A percentile compares a stretch with the other conserved stretches of the same genome.
These are phyloP conservation scores for Aphodius granarius DNA, from an alignment of 2,888 invertebrate genomes.

Conservation along the genomic window DNA sequence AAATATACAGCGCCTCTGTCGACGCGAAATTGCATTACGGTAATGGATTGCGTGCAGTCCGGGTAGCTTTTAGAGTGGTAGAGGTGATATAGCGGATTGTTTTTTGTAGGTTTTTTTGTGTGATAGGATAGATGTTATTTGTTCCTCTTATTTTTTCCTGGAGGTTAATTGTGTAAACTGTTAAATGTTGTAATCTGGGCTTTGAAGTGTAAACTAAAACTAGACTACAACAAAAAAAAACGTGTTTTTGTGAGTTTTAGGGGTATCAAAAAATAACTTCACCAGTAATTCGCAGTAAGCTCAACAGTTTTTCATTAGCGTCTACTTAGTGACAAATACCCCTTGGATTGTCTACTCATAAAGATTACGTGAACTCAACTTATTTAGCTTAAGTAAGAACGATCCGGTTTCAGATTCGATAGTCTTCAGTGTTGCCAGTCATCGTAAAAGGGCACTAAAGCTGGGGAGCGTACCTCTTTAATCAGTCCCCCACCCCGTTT, in stretches of 20 bases:
- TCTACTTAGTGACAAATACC: background rate
- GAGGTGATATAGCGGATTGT: background rate
- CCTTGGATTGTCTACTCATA: background rate
- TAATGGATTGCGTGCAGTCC: background rate
- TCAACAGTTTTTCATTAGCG: background rate
- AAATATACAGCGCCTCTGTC: background rate
- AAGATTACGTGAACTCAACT: background rate
- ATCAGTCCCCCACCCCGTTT: background rate
- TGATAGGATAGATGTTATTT: too few relatives aligned
- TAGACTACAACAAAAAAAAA: too few relatives aligned
- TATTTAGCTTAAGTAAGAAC: background rate
- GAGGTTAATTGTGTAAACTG: too few relatives aligned
- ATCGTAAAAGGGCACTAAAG: background rate
- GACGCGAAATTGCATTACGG: background rate
- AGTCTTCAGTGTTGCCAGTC: background rate
- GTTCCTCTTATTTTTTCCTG: too few relatives aligned
- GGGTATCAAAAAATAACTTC: too few relatives aligned
- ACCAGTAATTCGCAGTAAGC: too few relatives aligned
- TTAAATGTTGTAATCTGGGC: too few relatives aligned
- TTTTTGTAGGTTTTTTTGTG: background rate
- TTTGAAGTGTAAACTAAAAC: too few relatives aligned
- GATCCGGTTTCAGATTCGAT: background rate
- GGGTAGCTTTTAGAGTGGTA: background rate
- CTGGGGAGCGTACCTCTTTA: background rate
- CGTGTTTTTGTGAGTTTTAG: too few relatives aligned